Percentiles rank a stretch among this genome's conserved stretches.
phyloP scores from a whole-genome alignment of 1,140 invertebrate genomes.

The Scaptomyza pallida region DNA sequence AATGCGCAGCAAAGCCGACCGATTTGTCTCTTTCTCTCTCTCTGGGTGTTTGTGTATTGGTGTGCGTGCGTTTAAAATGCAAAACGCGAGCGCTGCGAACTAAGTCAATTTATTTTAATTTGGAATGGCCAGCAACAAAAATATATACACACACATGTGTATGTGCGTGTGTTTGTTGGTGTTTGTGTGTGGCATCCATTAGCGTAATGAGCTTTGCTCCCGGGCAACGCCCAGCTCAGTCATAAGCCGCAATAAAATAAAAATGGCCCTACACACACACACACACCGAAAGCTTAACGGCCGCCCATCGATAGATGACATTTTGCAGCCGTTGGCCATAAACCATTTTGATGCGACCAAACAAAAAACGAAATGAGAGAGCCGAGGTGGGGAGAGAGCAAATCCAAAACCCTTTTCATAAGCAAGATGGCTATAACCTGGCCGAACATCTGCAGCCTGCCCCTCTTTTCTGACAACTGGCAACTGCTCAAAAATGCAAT shows the following conservation, averaged over 20 bases:
- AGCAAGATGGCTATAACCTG: constrained; percentile 1
- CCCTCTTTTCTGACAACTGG: no score
- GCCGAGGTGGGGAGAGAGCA: neutral
- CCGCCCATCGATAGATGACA: constrained; percentile 75
- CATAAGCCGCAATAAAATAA: constrained; percentile 62
- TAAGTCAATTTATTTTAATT: constrained; percentile 80
- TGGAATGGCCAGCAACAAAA: constrained; percentile 20
- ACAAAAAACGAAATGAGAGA: constrained; percentile 36
- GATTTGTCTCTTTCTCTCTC: no score
- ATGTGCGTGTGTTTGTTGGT: constrained; percentile 15
- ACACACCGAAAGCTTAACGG: constrained; percentile 57
- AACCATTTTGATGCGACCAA: constrained; percentile 69
- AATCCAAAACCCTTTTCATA: constrained; percentile 17
- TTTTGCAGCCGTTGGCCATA: constrained; percentile 71
- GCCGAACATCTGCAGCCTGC: constrained; percentile 45
- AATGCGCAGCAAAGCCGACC: constrained; percentile 66
- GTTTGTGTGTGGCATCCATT: constrained; percentile 57
- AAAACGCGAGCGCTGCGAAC: constrained; percentile 33
- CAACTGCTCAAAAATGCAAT: constrained; percentile 80
- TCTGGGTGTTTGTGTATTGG: neutral
- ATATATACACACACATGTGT: constrained; percentile 4
- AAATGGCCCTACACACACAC: constrained; percentile 68
- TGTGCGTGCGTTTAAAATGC: constrained; percentile 57
- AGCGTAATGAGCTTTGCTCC: constrained; percentile 73
- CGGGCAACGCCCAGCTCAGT: constrained; percentile 41